A percentile compares a stretch with the other conserved stretches of the same genome.
Evolutionary conservation across 2,797 vertebrate genomes (phyloP).

Genomic region (Coregonus suidteri): DNA sequence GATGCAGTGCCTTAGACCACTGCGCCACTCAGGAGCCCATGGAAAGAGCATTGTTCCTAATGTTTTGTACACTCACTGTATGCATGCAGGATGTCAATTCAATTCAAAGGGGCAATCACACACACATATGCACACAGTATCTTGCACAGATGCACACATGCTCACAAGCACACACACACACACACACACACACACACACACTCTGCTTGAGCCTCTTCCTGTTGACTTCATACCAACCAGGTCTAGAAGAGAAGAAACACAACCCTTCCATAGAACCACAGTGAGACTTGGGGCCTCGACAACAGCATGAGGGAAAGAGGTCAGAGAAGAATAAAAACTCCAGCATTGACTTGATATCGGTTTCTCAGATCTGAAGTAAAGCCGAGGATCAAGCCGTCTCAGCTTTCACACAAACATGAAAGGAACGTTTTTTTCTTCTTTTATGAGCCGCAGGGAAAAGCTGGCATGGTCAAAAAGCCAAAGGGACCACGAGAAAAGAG

Average conservation of each 20-base stretch:
- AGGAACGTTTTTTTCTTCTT: constrained; percentile 42
- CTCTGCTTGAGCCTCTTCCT: neutral
- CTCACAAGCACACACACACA: neutral
- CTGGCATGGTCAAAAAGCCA: constrained; percentile 45
- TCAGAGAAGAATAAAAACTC: constrained; percentile 23
- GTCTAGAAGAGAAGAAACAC: neutral
- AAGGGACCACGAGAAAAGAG: neutral
- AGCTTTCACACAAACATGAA: constrained; percentile 75
- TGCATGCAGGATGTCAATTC: neutral
- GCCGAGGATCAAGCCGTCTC: constrained; percentile 64
- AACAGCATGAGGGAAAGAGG: constrained; percentile 11
- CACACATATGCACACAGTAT: neutral
- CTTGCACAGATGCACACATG: neutral
- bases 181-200: neutral
- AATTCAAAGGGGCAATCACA: neutral
- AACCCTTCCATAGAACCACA: constrained; percentile 25
- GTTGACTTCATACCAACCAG: neutral
- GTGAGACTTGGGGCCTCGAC: constrained; percentile 34
- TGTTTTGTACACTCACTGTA: too few species aligned
- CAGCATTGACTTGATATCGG: constrained; percentile 65
- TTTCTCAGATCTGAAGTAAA: constrained; percentile 69
- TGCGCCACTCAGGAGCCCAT: too few species aligned
- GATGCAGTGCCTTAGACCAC: too few species aligned
- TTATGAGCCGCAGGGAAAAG: constrained; percentile 54
- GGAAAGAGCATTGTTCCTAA: too few species aligned